Evolutionary conservation across 2,797 vertebrate genomes (phyloP).

Genomic region (Halcyon smyrnensis): DNA sequence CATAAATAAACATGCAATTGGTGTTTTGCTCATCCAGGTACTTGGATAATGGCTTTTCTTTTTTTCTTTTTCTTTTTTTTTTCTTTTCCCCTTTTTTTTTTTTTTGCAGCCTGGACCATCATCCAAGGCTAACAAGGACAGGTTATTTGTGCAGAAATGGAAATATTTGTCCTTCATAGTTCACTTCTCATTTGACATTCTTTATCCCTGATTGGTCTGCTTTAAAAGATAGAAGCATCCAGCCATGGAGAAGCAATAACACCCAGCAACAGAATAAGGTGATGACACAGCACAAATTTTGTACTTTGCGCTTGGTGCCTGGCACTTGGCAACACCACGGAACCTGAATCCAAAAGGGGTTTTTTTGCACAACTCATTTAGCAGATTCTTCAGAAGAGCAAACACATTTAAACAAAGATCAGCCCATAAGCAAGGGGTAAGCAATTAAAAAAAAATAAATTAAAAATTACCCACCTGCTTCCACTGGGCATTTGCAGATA

Average conservation of each 20-base stretch:
- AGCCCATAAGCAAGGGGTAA: background rate
- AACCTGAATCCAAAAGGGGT: background rate
- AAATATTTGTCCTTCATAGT: slow-evolving; percentile 73
- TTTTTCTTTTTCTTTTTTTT: background rate
- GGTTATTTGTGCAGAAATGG: slow-evolving; percentile 48
- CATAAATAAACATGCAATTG: slow-evolving; percentile 6
- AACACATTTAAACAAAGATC: background rate
- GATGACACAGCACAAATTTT: slow-evolving; percentile 65
- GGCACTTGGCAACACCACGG: background rate
- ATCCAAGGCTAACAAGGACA: slow-evolving; percentile 24
- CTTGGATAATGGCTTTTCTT: background rate
- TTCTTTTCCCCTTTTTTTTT: background rate
- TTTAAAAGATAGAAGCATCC: slow-evolving; percentile 63
- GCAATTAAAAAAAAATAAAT: background rate
- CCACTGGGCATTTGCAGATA: background rate
- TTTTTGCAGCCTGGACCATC: background rate
- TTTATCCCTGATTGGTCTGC: slow-evolving; percentile 62
- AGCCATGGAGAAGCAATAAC: slow-evolving; percentile 67
- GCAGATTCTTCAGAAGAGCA: background rate
- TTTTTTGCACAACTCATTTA: background rate
- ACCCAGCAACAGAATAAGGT: slow-evolving; percentile 25
- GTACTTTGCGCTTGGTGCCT: background rate
- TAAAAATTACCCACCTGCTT: background rate
- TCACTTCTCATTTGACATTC: slow-evolving; percentile 63
- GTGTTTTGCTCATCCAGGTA: slow-evolving; percentile 2